Percentiles rank a stretch among this genome's conserved stretches.
Conservation (phyloP, 2,888 invertebrate species). For the Ichneumoninae sp. region DNA sequence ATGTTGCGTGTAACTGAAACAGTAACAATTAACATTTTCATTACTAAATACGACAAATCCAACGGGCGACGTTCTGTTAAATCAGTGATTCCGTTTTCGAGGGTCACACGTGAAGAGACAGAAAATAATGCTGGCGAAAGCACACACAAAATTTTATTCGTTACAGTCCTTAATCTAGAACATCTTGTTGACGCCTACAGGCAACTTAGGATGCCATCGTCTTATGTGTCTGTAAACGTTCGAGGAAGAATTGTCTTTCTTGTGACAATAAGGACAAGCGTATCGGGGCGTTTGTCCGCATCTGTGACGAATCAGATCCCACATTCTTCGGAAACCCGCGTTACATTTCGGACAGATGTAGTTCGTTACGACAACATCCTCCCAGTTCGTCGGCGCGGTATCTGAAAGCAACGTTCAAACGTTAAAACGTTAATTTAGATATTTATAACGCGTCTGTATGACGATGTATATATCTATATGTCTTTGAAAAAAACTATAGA, state of each 20-base stretch:
- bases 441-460: background rate
- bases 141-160: slow-evolving; percentile 49
- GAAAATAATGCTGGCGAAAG: background rate
- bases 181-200: slow-evolving; percentile 79
- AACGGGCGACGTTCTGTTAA: background rate
- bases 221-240: slow-evolving; percentile 83
- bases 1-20: slow-evolving; percentile 37
- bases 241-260: slow-evolving; percentile 83
- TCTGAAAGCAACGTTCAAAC: slow-evolving; percentile 69
- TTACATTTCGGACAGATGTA: slow-evolving; percentile 80
- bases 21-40: slow-evolving; percentile 12
- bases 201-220: slow-evolving; percentile 81
- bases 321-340: slow-evolving; percentile 80
- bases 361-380: slow-evolving; percentile 67
- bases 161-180: slow-evolving; percentile 72
- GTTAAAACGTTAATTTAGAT: slow-evolving; percentile 32
- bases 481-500: slow-evolving; percentile 26
- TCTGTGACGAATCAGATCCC: slow-evolving; percentile 82
- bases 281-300: slow-evolving; percentile 83
- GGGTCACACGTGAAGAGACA: slow-evolving; percentile 4
- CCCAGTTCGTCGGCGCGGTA: slow-evolving; percentile 73
- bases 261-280: slow-evolving; percentile 83
- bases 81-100: background rate
- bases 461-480: background rate
- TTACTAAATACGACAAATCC: background rate